Base-by-base conservation (phyloP, 2,888 invertebrate genomes). In the Leucania comma region DNA sequence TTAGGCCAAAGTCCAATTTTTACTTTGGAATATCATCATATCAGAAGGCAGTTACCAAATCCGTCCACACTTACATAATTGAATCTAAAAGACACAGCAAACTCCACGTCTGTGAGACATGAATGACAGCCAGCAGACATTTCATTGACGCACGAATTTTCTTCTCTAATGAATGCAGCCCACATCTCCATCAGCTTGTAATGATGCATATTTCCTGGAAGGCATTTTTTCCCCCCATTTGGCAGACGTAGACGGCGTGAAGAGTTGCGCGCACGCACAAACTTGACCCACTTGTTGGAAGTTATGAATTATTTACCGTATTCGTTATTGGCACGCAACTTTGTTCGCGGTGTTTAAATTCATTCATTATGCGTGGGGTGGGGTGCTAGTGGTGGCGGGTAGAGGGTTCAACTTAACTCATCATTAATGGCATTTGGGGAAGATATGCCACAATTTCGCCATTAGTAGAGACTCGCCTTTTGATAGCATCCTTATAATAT, bases 231-330 rank as follows among this genome's bases (percentile, higher is more conserved):
- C 70, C 65, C 56, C 59, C 29, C 58, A 22, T 20, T n/a, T 59
- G 48, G 58, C 78, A 86, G 82, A 78, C 75, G 57, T 81, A 73
- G 70, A 76, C 73, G 57, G 84, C 76, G 72, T 79, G 86, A 86
- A 79, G 61, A 69, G 65, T 22, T 79, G 78, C 73, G 63, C 65
- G 29, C 72, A 75, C 89, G 90, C 90, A 87, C 91, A 90, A 91
- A 92, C 93, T 94, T 94, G 94, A 93, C 94, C 94, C 80, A 93
- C 84, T 91, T 92, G 78, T 85, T 87, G 78, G 74, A 74, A 86
- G 78, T 86, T 86, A 92, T 92, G 89, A 91, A 91, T 93, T 91
- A 92, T 92, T 91, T 87, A 92, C 88, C 67, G 84, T 86, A 81
- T 79, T 54, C 6, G 61, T 84, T 72, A 63, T 68, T 61, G 58